Conservation (phyloP, 2,888 invertebrate species). For the Zygaena filipendulae region DNA sequence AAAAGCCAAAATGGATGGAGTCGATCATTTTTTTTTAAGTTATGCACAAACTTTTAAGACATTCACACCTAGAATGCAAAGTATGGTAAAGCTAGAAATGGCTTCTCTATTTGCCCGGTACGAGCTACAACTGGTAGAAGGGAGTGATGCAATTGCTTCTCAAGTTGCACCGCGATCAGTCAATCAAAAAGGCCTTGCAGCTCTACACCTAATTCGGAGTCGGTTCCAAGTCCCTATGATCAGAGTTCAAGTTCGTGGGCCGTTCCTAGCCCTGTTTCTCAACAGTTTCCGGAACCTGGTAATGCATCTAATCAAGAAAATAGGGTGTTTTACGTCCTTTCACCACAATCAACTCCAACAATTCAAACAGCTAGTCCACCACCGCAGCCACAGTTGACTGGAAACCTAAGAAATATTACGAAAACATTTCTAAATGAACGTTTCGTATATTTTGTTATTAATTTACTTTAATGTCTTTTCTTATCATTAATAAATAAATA, state of each 20-base stretch:
- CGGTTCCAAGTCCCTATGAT: constrained; percentile 3
- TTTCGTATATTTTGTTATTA: constrained; percentile 6
- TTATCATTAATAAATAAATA: constrained; percentile 5
- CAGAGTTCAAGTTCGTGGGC: constrained; percentile 5
- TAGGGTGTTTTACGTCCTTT: constrained; percentile 5
- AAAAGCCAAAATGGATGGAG: constrained; percentile 7
- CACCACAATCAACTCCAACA: constrained; percentile 4
- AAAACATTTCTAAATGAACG: constrained; percentile 4
- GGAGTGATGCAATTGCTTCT: constrained; percentile 11
- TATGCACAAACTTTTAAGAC: constrained; percentile 11
- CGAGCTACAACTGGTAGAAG: constrained; percentile 11
- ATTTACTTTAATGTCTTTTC: neutral
- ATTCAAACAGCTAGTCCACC: constrained; percentile 5
- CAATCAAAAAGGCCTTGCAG: constrained; percentile 6
- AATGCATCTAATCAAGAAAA: constrained; percentile 5
- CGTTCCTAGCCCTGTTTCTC: constrained; percentile 7
- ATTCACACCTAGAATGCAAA: constrained; percentile 10
- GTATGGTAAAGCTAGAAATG: constrained; percentile 12
- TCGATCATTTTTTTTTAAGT: constrained; percentile 7
- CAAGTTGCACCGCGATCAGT: constrained; percentile 8
- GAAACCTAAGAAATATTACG: constrained; percentile 4
- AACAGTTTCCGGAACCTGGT: constrained; percentile 5
- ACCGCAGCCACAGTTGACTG: constrained; percentile 4
- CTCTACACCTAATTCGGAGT: constrained; percentile 1
- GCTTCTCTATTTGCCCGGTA: constrained; percentile 11